Evolutionary conservation across 1,140 invertebrate species (phyloP), one percentile per base, ranked within the genome.

Genomic region (Metopolophium dirhodum): DNA sequence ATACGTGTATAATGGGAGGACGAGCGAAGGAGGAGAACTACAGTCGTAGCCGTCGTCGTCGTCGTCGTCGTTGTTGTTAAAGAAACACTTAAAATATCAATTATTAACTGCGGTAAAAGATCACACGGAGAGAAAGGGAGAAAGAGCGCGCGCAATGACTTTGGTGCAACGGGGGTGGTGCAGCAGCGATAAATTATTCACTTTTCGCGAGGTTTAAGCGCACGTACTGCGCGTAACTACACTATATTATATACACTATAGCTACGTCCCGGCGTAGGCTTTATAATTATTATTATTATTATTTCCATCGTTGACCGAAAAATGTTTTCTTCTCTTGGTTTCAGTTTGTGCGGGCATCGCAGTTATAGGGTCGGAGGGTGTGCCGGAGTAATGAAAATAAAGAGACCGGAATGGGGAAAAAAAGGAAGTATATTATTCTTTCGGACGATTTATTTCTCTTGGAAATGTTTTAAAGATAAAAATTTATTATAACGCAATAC

Each of bases 31-130:
- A 57, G 35, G 88, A n/a, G 23, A 54, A 37, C 37, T 37, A 57
- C 3, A 51, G 88, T 86, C 37, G 83, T 45, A 41, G 41, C 57
- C 57, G 61, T 20, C 49, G 18, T 20, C 14, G 49, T 22, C 51
- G 51, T 51, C 51, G 30, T 18, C 87, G 88, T 86, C 18, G 86
- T 54, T 37, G 87, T 37, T 57, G 88, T 82, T 91, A 77, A 77
- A 49, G 68, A 77, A 91, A 91, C 90, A 91, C 90, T 91, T 91
- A 91, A 91, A 91, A 91, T 91, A 91, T 91, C 90, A 91, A 91
- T 91, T 91, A 91, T 91, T 91, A 77, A 77, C 61, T 23, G 49
- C 61, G 51, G 88, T 89, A 89, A 23, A 37, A 37, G 88, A 57
- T n/a, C n/a, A 37, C n/a, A 89, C 7, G 7, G 23, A 57, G 51